Base-by-base conservation (phyloP, 1,140 invertebrate genomes). In the Sweltsa coloradensis region DNA sequence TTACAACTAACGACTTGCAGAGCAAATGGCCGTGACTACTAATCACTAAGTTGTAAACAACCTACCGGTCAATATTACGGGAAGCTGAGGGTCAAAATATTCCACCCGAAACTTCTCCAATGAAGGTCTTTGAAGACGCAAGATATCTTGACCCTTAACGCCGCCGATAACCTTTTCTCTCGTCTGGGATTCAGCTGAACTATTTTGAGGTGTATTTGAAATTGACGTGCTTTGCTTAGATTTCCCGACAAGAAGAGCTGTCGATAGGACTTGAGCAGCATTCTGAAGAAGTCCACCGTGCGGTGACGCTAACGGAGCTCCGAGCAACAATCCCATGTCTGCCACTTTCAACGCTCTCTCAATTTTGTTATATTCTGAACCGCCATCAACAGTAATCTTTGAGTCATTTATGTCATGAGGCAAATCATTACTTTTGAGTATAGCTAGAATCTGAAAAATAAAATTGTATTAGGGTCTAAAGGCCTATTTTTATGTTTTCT, bases 281-380 rank as follows among this genome's bases (percentile, higher is more conserved):
- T 2, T 21, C 26, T 40, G 2, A 5, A 23, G 36, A 24, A n/a
- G 18, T 9, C 13, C 14, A 9, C 3, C 24, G 16, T 27, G 7
- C 11, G 7, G 2, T 11, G 5, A 7, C n/a, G n/a, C n/a, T n/a
- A n/a, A 53, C 7, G 85, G 82, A 36, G 78, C 78, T 9, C 87
- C 88, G 69, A 92, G 78, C 16, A 93, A 60, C 49, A 92, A 68
- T 3, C 86, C 89, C 69, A 81, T 78, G 66, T 94, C 89, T 61
- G 85, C 75, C 46, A 77, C 75, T 62, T 78, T 70, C 41, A 87
- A 72, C 27, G 76, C 71, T 53, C 62, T 54, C 69, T 60, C 9
- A 73, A 21, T 14, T 44, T 47, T 31, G 34, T 22, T 29, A 41
- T 46, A 18, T 13, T 34, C 40, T 26, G 3, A 55, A 54, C 5